Base-by-base conservation (phyloP, 2,797 vertebrate species). In the Triplophysa bombifrons region DNA sequence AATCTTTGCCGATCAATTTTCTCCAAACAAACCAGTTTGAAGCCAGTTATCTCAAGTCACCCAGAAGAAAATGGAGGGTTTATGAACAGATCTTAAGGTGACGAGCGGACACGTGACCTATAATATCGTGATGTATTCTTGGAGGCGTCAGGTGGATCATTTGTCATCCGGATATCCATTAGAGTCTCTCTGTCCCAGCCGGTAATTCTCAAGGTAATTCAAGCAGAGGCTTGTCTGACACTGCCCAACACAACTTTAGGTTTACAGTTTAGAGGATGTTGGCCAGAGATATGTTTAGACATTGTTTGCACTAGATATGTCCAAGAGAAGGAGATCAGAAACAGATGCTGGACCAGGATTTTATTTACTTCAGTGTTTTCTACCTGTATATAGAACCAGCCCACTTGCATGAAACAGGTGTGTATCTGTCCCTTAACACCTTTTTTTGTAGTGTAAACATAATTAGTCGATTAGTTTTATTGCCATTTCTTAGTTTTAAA, bases 11-110 rank as follows among this genome's bases (percentile, higher is more conserved):
- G 70, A 73, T 72, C 77, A 67, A 67, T 80, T 73, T 79, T 58
- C 61, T 78, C 58, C 1, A 7, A n/a, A 72, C 30, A 78, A 71
- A 71, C 46, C 68, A 11, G 70, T 44, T 58, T 66, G 51, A 80
- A 67, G 61, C 50, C 70, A 66, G 65, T 80, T 80, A 73, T 73
- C 41, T 72, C 38, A 12, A 27, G 30, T 72, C 56, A 41, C 14
- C 51, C 68, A 50, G 46, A 71, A 55, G 67, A 74, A 88, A 87
- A 85, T 87, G 80, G 80, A 88, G 80, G 88, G 70, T 90, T 87
- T 82, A 82, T 78, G 65, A 70, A 34, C 69, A n/a, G 81, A 83
- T 87, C 78, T 81, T 85, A 85, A 74, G 86, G 87, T 22, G 68
- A 78, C 46, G 46, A 53, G 20, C 2, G 20, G 70, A 55, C 58